phyloP scores from a whole-genome alignment of 2,888 invertebrate genomes.

The Eubasilissa splendida region DNA sequence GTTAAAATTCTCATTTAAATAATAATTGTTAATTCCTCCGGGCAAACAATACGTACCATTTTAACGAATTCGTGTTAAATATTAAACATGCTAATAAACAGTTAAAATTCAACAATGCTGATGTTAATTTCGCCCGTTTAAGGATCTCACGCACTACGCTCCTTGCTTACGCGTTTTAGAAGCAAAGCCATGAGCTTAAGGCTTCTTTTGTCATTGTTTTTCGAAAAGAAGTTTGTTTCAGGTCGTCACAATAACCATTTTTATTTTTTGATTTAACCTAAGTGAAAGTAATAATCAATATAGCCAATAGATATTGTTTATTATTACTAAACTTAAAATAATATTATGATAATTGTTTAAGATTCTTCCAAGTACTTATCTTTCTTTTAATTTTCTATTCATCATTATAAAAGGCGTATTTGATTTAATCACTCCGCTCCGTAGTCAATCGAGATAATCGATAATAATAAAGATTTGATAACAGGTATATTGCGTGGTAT shows the following conservation, averaged over 20 bases:
- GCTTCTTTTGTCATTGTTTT: constrained; percentile 56
- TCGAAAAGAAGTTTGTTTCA: not conserved
- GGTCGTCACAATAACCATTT: constrained; percentile 16
- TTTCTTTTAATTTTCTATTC: too few relatives aligned
- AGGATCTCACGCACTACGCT: constrained; percentile 37
- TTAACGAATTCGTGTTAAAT: constrained; percentile 51
- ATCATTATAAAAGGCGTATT: too few relatives aligned
- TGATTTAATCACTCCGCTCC: too few relatives aligned
- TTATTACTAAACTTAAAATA: too few relatives aligned
- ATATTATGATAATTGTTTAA: too few relatives aligned
- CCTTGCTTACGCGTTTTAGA: constrained; percentile 32
- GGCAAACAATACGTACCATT: constrained; percentile 46
- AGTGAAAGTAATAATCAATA: too few relatives aligned
- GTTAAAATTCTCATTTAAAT: constrained; percentile 46
- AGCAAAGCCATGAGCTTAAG: constrained; percentile 42
- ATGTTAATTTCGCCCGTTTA: constrained; percentile 53
- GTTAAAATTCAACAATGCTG: constrained; percentile 53
- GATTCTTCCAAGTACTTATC: too few relatives aligned
- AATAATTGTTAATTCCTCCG: constrained; percentile 46
- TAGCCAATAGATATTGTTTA: too few relatives aligned
- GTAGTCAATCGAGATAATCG: too few relatives aligned
- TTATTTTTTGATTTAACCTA: too few relatives aligned
- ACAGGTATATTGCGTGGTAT: too few relatives aligned
- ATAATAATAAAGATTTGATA: too few relatives aligned
- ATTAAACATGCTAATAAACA: constrained; percentile 50